Evolutionary conservation across 2,888 invertebrate species (phyloP).

Genomic region (Lissocephala sabroskyi): DNA sequence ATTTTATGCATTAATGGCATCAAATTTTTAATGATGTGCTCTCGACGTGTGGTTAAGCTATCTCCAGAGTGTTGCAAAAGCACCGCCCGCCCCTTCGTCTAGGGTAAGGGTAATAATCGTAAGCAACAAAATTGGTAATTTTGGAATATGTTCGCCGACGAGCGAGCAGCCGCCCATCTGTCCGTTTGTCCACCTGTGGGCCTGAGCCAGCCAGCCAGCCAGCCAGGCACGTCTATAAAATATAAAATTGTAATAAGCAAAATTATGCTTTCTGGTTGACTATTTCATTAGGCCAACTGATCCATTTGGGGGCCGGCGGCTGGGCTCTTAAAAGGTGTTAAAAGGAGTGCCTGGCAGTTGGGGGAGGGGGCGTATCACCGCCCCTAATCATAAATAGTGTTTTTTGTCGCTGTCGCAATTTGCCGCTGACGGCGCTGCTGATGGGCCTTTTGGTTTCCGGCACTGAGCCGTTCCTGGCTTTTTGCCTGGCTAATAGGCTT

Average conservation of each 20-base stretch:
- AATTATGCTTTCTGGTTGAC: conserved; percentile 39
- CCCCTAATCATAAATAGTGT: conserved; percentile 57
- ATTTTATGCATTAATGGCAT: conserved; percentile 58
- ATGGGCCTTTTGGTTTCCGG: neutral
- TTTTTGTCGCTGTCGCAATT: too few species aligned
- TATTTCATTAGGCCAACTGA: conserved; percentile 4
- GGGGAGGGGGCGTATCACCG: conserved; percentile 13
- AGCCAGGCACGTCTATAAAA: conserved; percentile 25
- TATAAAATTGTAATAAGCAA: conserved; percentile 61
- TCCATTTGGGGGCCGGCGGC: too few species aligned
- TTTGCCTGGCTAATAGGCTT: conserved; percentile 42
- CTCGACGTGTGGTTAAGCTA: conserved; percentile 66
- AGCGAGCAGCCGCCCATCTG: neutral
- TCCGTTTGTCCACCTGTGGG: too few species aligned
- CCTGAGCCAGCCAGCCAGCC: too few species aligned
- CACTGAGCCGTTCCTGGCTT: neutral
- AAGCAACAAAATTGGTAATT: conserved; percentile 65
- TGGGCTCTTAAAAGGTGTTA: conserved; percentile 41
- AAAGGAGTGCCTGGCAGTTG: conserved; percentile 28
- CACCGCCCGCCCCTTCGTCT: neutral
- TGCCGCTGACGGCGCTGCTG: conserved; percentile 24
- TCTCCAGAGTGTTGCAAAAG: conserved; percentile 60
- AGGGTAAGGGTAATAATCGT: conserved; percentile 47
- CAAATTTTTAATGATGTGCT: conserved; percentile 65
- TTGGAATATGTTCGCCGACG: conserved; percentile 42